phyloP scores from a whole-genome alignment of 2,113 vertebrate genomes.

The Eptesicus fuscus region DNA sequence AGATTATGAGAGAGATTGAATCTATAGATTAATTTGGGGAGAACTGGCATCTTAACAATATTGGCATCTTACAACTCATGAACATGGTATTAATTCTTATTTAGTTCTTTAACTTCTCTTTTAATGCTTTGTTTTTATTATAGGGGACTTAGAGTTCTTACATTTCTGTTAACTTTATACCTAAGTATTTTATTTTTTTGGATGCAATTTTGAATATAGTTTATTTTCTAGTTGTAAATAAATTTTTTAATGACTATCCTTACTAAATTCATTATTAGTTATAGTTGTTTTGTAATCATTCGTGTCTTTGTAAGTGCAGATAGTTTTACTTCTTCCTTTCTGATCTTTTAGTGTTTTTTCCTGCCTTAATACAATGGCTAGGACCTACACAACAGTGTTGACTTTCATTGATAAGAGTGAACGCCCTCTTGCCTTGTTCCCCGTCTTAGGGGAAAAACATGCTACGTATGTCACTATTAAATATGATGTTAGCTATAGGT shows the following conservation, averaged over 20 bases:
- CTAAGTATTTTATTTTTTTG: neutral
- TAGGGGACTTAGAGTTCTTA: neutral
- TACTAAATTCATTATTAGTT: neutral
- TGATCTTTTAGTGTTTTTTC: neutral
- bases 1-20: neutral
- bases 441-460: neutral
- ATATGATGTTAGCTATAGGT: neutral
- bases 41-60: neutral
- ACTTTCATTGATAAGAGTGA: neutral
- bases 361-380: neutral
- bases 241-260: neutral
- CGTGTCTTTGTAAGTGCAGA: neutral
- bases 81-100: neutral
- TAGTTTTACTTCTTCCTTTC: neutral
- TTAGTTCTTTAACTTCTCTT: neutral
- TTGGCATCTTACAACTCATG: neutral
- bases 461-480: neutral
- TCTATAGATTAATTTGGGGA: neutral
- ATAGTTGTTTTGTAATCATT: neutral
- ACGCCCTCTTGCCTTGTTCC: neutral
- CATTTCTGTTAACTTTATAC: neutral
- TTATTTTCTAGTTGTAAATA: neutral
- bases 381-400: neutral
- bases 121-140: neutral
- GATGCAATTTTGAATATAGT: neutral